phyloP scores from a whole-genome alignment of 2,797 vertebrate species.

The Pogoniulus pusillus region DNA sequence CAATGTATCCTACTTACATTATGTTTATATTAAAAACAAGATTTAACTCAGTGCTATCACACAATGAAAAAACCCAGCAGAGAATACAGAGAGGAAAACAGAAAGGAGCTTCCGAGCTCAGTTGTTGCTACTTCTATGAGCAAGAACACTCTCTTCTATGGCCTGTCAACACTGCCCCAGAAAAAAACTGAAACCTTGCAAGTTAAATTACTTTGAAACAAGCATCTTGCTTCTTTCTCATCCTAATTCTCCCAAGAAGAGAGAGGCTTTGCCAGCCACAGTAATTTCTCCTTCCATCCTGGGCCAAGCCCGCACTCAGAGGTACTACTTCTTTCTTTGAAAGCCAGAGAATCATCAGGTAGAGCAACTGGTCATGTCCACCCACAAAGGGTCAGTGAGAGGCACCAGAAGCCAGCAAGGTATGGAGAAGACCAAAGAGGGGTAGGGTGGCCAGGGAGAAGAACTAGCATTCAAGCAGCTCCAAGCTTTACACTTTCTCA shows the following conservation, averaged over 20 bases:
- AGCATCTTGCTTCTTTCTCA: background rate
- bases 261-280: background rate
- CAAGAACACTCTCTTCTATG: background rate
- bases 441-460: background rate
- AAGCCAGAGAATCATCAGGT: background rate
- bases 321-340: background rate
- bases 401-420: background rate
- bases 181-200: background rate
- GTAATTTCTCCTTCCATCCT: background rate
- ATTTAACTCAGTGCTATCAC: background rate
- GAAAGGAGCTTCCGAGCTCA: background rate
- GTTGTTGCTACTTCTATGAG: background rate
- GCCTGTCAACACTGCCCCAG: background rate
- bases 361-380: background rate
- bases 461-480: background rate
- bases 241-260: background rate
- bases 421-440: background rate
- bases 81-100: background rate
- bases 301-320: background rate
- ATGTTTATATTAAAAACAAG: background rate
- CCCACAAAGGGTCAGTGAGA: background rate
- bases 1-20: background rate
- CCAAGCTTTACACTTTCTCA: background rate
- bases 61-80: background rate
- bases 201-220: slow-evolving; percentile 12